Percentiles rank a stretch among this genome's conserved stretches.
These are phyloP conservation scores for Casuarius casuarius DNA, from an alignment of 2,113 vertebrate genomes.

Conservation along the genomic window DNA sequence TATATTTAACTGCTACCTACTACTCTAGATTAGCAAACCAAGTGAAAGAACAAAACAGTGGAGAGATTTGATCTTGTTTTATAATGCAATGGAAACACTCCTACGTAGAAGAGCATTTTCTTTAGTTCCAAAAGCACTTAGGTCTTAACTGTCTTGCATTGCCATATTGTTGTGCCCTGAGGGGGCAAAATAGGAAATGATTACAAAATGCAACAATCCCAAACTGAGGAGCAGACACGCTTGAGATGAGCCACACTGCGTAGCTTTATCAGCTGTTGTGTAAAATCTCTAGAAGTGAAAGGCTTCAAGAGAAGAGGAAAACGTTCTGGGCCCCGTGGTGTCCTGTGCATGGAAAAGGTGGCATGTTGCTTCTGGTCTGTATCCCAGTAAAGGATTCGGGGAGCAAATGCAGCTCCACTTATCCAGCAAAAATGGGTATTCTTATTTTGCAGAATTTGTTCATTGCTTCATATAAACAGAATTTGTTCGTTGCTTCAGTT, in stretches of 20 bases:
- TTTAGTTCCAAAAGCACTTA: background rate
- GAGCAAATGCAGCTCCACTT: background rate
- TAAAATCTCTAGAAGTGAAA: background rate
- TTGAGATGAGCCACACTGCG: background rate
- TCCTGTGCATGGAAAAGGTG: background rate
- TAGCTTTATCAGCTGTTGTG: background rate
- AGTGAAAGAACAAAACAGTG: slow-evolving; percentile 6
- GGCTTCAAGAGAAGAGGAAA: background rate
- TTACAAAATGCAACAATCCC: background rate
- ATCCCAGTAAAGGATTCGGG: background rate
- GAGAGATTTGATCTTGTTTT: background rate
- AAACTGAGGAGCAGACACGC: background rate
- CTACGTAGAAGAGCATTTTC: background rate
- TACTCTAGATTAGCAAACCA: slow-evolving; percentile 1
- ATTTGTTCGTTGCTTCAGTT: background rate
- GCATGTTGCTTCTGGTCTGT: background rate
- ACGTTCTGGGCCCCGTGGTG: background rate
- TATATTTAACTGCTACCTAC: slow-evolving; percentile 3
- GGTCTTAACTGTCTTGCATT: background rate
- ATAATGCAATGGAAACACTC: background rate
- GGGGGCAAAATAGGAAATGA: background rate
- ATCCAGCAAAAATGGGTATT: background rate
- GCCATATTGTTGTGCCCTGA: background rate
- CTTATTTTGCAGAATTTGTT: background rate
- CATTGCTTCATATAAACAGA: background rate